Percentiles rank a stretch among this genome's conserved stretches.
These are phyloP conservation scores for Molossus molossus DNA, from an alignment of 2,797 vertebrate species.

Conservation along the genomic window DNA sequence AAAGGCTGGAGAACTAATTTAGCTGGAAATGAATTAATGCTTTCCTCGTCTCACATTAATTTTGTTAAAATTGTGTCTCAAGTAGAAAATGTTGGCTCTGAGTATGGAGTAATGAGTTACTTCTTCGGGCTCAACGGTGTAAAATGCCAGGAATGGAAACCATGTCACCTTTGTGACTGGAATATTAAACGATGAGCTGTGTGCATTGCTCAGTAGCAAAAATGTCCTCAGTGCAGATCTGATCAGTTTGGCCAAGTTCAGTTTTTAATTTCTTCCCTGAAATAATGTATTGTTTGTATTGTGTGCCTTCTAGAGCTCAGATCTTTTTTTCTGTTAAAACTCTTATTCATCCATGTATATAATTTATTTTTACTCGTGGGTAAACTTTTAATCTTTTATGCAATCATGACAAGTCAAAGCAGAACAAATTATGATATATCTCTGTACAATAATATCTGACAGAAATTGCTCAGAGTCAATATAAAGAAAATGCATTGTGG, in stretches of 20 bases:
- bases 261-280: not conserved
- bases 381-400: conserved; percentile 74
- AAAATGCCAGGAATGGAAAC: conserved; percentile 85
- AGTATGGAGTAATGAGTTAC: conserved; percentile 83
- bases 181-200: conserved; percentile 84
- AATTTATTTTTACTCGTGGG: conserved; percentile 73
- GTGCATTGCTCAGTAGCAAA: conserved; percentile 56
- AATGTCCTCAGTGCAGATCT: not conserved
- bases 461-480: conserved; percentile 69
- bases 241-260: not conserved
- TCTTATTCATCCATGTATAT: conserved; percentile 72
- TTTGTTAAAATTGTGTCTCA: conserved; percentile 87
- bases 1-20: conserved; percentile 87
- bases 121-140: conserved; percentile 85
- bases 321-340: conserved; percentile 50
- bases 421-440: conserved; percentile 75
- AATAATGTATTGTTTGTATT: conserved; percentile 9
- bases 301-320: not conserved
- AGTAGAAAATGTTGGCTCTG: conserved; percentile 86
- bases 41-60: conserved; percentile 84
- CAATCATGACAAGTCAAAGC: conserved; percentile 63
- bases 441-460: conserved; percentile 65
- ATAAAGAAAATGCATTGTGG: conserved; percentile 70
- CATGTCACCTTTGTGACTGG: conserved; percentile 81
- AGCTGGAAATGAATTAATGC: conserved; percentile 86